Percentiles rank a stretch among this genome's conserved stretches.
These are phyloP conservation scores for Enteromius anoplus DNA, from an alignment of 2,797 vertebrate genomes.

Conservation along the genomic window DNA sequence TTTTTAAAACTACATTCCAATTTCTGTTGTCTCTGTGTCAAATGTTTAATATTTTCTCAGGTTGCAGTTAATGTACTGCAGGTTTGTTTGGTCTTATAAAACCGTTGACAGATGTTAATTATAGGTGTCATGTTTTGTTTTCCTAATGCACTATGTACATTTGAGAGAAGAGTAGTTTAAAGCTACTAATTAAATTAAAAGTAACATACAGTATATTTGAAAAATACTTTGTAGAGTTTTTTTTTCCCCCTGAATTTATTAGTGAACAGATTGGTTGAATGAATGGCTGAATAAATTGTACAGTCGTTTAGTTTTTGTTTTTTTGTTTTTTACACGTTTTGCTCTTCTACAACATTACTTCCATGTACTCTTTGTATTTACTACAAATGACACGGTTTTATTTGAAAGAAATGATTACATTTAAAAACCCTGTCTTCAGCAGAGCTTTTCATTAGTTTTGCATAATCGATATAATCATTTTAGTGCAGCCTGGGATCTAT, in stretches of 20 bases:
- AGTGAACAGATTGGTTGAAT: not conserved
- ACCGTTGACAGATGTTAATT: constrained; percentile 10
- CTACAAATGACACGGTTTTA: not conserved
- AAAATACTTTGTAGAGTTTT: not conserved
- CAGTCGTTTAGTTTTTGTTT: not conserved
- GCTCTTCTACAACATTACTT: not conserved
- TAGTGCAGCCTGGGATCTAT: not conserved
- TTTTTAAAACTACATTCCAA: not conserved
- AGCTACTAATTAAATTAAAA: not conserved
- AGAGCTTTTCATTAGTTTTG: not conserved
- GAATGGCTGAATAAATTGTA: not conserved
- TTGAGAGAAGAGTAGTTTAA: not conserved
- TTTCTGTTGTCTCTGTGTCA: not conserved
- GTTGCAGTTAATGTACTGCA: not conserved
- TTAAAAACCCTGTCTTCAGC: not conserved
- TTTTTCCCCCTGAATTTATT: not conserved
- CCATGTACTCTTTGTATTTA: not conserved
- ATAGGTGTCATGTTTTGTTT: not conserved
- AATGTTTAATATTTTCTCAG: not conserved
- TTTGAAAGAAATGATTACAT: not conserved
- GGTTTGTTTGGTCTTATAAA: not conserved
- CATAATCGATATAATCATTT: not conserved
- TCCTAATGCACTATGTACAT: not conserved
- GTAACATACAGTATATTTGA: not conserved
- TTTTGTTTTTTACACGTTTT: not conserved